Evolutionary conservation across 2,888 invertebrate genomes (phyloP).

Genomic region (Xestia rhomboidea): DNA sequence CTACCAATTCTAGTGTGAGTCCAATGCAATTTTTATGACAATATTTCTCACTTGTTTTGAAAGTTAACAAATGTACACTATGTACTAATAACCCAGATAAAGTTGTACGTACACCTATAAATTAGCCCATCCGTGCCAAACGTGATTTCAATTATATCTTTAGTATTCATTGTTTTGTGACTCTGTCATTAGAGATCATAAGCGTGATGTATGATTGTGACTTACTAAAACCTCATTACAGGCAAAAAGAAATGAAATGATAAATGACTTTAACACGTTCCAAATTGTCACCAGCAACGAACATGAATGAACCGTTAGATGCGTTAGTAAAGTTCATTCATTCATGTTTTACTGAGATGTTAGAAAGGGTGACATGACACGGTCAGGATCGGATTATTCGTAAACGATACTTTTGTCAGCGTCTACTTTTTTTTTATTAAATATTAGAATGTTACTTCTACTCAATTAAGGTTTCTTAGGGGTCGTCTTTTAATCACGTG

Average conservation of each 20-base stretch:
- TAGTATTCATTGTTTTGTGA: conserved; percentile 46
- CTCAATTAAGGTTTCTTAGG: background rate
- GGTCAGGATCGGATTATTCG: conserved; percentile 24
- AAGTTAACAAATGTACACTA: conserved; percentile 9
- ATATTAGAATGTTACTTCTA: background rate
- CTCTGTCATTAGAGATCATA: conserved; percentile 45
- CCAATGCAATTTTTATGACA: background rate
- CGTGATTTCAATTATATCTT: conserved; percentile 55
- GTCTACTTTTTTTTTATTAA: background rate
- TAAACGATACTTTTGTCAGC: background rate
- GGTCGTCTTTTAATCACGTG: too few relatives aligned
- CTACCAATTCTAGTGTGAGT: background rate
- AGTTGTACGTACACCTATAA: conserved; percentile 4
- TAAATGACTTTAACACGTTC: conserved; percentile 50
- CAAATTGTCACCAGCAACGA: conserved; percentile 37
- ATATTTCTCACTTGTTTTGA: background rate
- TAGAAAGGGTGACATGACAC: conserved; percentile 26
- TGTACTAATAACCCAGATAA: conserved; percentile 53
- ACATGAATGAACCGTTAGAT: conserved; percentile 57
- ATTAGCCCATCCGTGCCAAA: conserved; percentile 38
- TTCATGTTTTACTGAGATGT: conserved; percentile 18
- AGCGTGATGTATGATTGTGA: conserved; percentile 52
- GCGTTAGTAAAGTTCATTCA: conserved; percentile 55
- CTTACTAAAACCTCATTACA: conserved; percentile 47
- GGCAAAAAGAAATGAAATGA: conserved; percentile 52